Percentiles rank a stretch among this genome's conserved stretches.
Conservation (phyloP, 2,113 vertebrate species). For the Siniperca chuatsi region DNA sequence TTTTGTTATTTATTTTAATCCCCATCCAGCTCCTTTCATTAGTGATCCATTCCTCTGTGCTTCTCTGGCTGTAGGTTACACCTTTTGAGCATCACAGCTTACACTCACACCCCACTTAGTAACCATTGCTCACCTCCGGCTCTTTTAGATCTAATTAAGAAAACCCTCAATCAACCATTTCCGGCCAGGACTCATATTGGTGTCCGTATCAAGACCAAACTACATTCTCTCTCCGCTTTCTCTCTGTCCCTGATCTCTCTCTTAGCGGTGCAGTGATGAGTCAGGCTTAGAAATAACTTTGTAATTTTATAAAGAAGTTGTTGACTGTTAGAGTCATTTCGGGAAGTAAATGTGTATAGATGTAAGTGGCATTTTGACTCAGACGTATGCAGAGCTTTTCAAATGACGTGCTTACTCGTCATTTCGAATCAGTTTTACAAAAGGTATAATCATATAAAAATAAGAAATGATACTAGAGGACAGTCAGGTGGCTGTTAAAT, state of each 20-base stretch:
- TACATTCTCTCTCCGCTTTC: neutral
- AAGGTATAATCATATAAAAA: conserved; percentile 4
- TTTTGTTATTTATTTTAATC: neutral
- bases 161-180: conserved; percentile 47
- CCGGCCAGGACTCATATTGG: conserved; percentile 7
- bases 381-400: neutral
- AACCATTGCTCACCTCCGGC: conserved; percentile 45
- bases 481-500: neutral
- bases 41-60: neutral
- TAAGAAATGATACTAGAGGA: neutral
- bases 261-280: conserved; percentile 9
- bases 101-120: neutral
- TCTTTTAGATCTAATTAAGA: conserved; percentile 49
- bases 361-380: neutral
- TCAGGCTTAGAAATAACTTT: conserved; percentile 28
- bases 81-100: conserved; percentile 40
- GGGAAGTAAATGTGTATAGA: neutral
- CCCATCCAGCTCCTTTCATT: neutral
- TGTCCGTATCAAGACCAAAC: neutral
- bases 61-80: conserved; percentile 14
- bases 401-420: conserved; percentile 3
- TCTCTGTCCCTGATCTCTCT: conserved; percentile 7
- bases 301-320: conserved; percentile 23
- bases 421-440: conserved; percentile 14
- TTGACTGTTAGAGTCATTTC: conserved; percentile 2